Conservation (phyloP, 2,888 invertebrate species). For the Phyllotreta striolata region DNA sequence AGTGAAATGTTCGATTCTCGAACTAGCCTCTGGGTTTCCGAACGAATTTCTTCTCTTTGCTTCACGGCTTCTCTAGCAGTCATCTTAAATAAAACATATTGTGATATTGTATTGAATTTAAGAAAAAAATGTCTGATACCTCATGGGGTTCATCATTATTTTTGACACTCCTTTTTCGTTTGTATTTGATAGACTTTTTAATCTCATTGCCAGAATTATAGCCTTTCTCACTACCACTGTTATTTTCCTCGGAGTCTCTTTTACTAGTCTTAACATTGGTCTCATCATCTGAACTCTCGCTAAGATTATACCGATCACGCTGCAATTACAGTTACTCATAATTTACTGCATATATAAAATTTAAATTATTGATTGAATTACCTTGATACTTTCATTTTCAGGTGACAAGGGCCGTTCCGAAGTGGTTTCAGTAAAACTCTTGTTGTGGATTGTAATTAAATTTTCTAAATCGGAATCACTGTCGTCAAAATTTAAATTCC, state of each 20-base stretch:
- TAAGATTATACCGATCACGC: slow-evolving; percentile 11
- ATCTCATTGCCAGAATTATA: too few relatives aligned
- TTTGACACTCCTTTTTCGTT: not conserved
- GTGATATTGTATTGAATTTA: not conserved
- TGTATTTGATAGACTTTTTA: not conserved
- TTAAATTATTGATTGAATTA: slow-evolving; percentile 42
- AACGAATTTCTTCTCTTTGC: slow-evolving; percentile 78
- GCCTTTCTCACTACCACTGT: too few relatives aligned
- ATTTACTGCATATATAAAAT: not conserved
- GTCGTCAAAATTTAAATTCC: slow-evolving; percentile 26
- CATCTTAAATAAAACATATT: slow-evolving; percentile 61
- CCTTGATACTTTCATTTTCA: slow-evolving; percentile 29
- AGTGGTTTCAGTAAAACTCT: slow-evolving; percentile 37
- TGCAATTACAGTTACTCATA: slow-evolving; percentile 6
- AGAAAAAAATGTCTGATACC: slow-evolving; percentile 22
- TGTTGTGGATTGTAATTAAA: slow-evolving; percentile 32
- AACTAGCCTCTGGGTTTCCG: slow-evolving; percentile 83
- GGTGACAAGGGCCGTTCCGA: slow-evolving; percentile 10
- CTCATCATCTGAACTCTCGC: not conserved
- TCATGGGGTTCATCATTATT: slow-evolving; percentile 34
- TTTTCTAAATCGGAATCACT: slow-evolving; percentile 37
- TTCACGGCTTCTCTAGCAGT: slow-evolving; percentile 73
- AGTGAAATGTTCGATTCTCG: slow-evolving; percentile 78
- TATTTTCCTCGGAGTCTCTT: too few relatives aligned
- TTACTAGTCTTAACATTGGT: not conserved